These are phyloP conservation scores for Luehdorfia chinensis DNA, from an alignment of 1,140 invertebrate species.

Conservation along the genomic window DNA sequence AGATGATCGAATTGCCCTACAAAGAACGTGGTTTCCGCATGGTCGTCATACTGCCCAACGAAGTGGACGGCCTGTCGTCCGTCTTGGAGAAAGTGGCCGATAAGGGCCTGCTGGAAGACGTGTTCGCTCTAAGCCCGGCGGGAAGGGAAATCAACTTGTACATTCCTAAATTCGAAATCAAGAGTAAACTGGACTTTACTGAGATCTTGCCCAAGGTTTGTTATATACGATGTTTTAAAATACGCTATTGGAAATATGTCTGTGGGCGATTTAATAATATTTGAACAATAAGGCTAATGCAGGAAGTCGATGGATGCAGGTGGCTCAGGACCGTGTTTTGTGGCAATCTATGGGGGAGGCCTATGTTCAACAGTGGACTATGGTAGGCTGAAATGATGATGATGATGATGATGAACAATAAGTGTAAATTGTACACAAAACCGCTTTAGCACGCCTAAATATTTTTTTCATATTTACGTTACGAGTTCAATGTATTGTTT, in stretches of 20 bases:
- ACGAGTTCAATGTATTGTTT: too few relatives aligned
- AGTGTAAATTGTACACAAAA: too few relatives aligned
- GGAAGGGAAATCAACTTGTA: slow-evolving; percentile 24
- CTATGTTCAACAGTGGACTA: too few relatives aligned
- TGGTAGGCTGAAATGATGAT: too few relatives aligned
- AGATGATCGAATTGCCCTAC: slow-evolving; percentile 45
- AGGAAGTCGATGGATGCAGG: too few relatives aligned
- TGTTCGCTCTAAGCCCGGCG: slow-evolving; percentile 24
- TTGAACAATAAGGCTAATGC: not conserved
- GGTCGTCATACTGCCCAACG: slow-evolving; percentile 39
- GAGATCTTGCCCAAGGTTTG: slow-evolving; percentile 35
- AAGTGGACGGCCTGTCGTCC: slow-evolving; percentile 32
- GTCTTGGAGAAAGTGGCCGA: slow-evolving; percentile 31
- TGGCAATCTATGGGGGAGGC: too few relatives aligned
- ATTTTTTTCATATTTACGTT: too few relatives aligned
- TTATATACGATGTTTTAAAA: not conserved
- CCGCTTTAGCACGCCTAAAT: too few relatives aligned
- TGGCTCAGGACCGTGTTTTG: too few relatives aligned
- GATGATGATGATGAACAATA: too few relatives aligned
- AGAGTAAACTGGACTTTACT: slow-evolving; percentile 30
- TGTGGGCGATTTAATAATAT: not conserved
- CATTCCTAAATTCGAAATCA: slow-evolving; percentile 43
- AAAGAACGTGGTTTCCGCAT: slow-evolving; percentile 43
- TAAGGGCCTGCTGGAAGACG: slow-evolving; percentile 30
- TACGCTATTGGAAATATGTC: not conserved